Conservation (phyloP, 1,140 invertebrate species). For the Heliconius hermathena region DNA sequence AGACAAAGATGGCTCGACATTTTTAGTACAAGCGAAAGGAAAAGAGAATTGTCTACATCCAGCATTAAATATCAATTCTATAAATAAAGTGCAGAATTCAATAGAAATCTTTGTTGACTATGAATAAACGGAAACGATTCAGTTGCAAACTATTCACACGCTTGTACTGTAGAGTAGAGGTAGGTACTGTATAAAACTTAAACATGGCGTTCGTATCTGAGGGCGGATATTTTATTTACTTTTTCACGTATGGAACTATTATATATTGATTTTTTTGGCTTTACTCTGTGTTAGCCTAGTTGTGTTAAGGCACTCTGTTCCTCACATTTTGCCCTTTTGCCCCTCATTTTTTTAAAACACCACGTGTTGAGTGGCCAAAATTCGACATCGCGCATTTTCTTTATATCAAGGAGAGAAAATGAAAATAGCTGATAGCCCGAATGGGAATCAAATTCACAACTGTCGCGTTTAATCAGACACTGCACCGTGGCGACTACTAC, state of each 20-base stretch:
- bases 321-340: neutral
- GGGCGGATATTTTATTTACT: neutral
- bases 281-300: neutral
- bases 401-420: neutral
- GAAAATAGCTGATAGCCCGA: neutral
- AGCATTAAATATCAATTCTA: constrained; percentile 1
- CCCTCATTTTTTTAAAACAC: neutral
- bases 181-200: neutral
- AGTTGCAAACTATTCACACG: constrained; percentile 8
- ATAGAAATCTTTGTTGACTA: constrained; percentile 11
- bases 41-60: neutral
- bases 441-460: neutral
- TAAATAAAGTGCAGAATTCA: neutral
- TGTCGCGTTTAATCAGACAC: neutral
- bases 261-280: neutral
- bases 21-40: neutral
- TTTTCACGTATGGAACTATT: neutral
- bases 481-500: too few relatives aligned
- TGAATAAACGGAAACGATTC: constrained; percentile 9
- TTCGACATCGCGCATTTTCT: neutral
- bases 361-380: neutral
- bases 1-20: neutral
- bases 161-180: neutral
- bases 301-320: neutral
- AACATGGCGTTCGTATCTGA: constrained; percentile 1